Percentiles rank a stretch among this genome's conserved stretches.
These are phyloP conservation scores for Brachionus rotundiformis DNA, from an alignment of 1,140 invertebrate genomes.

Conservation along the genomic window DNA sequence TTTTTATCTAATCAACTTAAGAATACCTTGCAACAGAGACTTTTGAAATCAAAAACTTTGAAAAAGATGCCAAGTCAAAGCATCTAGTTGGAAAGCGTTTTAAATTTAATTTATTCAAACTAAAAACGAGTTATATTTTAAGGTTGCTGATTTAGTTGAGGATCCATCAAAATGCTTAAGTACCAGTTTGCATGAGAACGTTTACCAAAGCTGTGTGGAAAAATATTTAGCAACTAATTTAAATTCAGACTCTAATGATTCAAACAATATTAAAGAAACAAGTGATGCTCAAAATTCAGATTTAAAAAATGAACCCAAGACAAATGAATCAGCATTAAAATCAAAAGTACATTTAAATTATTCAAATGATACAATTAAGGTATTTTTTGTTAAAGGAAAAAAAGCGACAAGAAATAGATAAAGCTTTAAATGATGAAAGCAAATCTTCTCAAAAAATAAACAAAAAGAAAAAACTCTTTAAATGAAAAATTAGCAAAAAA, in stretches of 20 bases:
- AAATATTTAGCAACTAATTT: background rate
- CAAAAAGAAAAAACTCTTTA: constrained; percentile 46
- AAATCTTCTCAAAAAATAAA: background rate
- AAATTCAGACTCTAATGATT: background rate
- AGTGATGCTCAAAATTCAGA: background rate
- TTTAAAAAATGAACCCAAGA: background rate
- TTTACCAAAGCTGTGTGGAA: background rate
- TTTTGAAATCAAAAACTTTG: constrained; percentile 6
- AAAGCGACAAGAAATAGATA: background rate
- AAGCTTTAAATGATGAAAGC: background rate
- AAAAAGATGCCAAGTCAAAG: background rate
- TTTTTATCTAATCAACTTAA: background rate
- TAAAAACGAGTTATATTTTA: too few species aligned
- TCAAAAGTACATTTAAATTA: background rate
- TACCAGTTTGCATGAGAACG: background rate
- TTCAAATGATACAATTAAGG: background rate
- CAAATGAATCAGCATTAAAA: background rate
- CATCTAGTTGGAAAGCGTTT: too few species aligned
- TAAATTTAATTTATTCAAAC: too few species aligned
- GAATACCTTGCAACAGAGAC: constrained; percentile 29
- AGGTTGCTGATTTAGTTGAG: background rate
- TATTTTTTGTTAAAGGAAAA: background rate
- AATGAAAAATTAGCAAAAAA: background rate
- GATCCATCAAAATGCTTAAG: background rate
- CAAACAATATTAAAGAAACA: background rate